Conservation (phyloP, 2,113 vertebrate genomes). For the Notechis scutatus region DNA sequence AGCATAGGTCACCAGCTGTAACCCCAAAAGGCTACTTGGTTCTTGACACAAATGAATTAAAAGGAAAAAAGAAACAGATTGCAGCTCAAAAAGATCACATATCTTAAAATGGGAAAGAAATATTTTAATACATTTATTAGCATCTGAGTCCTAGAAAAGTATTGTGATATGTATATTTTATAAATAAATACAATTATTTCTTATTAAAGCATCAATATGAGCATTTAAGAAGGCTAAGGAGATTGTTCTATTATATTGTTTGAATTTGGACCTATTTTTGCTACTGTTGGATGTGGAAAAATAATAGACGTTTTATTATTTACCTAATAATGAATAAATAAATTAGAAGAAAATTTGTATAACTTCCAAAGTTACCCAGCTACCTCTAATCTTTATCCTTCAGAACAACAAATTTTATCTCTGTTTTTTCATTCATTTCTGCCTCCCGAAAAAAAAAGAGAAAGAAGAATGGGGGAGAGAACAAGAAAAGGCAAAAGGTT, state of each 20-base stretch:
- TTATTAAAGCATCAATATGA: not conserved
- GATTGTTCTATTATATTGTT: not conserved
- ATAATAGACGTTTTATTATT: not conserved
- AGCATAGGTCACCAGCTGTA: not conserved
- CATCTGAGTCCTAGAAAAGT: not conserved
- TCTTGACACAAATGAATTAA: not conserved
- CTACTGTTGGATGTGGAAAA: not conserved
- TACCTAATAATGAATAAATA: not conserved
- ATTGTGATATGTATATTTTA: not conserved
- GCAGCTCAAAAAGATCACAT: not conserved
- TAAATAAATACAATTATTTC: not conserved
- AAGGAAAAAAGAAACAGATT: not conserved
- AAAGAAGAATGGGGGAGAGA: not conserved
- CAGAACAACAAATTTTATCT: not conserved
- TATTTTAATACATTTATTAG: not conserved
- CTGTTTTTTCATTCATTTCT: not conserved
- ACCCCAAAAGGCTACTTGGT: not conserved
- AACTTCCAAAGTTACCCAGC: not conserved
- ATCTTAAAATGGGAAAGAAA: not conserved
- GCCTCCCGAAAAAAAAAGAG: not conserved
- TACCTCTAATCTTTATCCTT: not conserved
- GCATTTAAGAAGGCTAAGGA: not conserved
- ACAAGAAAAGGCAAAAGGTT: not conserved
- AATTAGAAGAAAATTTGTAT: not conserved
- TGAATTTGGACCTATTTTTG: not conserved